phyloP scores from a whole-genome alignment of 2,113 vertebrate species.

The Anhinga anhinga region DNA sequence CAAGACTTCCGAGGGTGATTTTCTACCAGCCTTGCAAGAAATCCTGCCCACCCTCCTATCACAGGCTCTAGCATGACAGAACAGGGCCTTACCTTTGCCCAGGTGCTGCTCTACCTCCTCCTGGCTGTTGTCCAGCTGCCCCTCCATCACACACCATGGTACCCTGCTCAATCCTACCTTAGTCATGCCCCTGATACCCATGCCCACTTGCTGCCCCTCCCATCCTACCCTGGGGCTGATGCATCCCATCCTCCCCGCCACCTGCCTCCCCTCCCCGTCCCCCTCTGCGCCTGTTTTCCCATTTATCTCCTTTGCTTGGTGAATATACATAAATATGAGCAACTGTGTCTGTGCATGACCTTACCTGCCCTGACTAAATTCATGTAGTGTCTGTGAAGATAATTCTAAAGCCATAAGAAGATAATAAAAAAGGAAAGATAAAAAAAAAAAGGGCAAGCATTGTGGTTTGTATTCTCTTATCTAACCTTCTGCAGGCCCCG shows the following conservation, averaged over 20 bases:
- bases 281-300: conserved; percentile 25
- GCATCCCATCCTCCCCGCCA: not conserved
- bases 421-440: conserved; percentile 63
- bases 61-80: no score
- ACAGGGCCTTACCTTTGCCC: not conserved
- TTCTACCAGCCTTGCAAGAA: not conserved
- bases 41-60: not conserved
- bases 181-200: fast-evolving
- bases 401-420: conserved; percentile 77
- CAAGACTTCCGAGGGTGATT: not conserved
- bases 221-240: not conserved
- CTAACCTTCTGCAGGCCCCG: conserved; percentile 71
- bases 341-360: conserved; percentile 64
- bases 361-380: conserved; percentile 77
- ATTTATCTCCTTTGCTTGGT: conserved; percentile 63
- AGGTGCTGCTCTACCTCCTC: not conserved
- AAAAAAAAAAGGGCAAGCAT: conserved; percentile 25
- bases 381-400: conserved; percentile 77
- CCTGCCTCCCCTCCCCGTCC: not conserved
- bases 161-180: not conserved
- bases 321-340: conserved; percentile 61
- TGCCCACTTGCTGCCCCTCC: not conserved
- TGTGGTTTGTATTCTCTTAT: conserved; percentile 66
- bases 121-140: not conserved
- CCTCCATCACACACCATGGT: fast-evolving